Evolutionary conservation across 2,888 invertebrate genomes (phyloP), one percentile per base, ranked within the genome.

Genomic region (Himalopsyche japonica): DNA sequence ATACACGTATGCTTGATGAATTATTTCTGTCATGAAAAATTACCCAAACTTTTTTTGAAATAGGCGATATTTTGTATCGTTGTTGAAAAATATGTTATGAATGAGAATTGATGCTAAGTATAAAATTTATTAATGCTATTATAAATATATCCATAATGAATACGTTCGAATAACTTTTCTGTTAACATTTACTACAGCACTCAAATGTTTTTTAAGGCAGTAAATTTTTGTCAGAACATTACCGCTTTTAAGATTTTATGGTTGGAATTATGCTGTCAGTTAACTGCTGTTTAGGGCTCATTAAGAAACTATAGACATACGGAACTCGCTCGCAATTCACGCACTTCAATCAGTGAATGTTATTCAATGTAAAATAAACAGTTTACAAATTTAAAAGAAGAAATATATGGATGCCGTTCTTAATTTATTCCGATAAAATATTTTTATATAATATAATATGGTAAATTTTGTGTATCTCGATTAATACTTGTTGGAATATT

Each of bases 211-310:
- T 79, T 79, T 37, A 18, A 76, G 30, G 30, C 57, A 30, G 76
- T 80, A 80, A 82, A 84, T 30, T 82, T 82, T 82, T 79, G 47
- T 81, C 12, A 70, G 79, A 79, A 48, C 82, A 70, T 84, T 79
- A 49, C 76, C 79, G 70, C 82, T 84, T 84, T 84, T 80, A 37
- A 70, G 82, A 64, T 37, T 84, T 84, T 82, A 80, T 48, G 76
- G 78, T 34, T 47, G 32, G 79, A 82, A 84, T 84, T 82, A 84
- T 77, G 78, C 30, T 84, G 84, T 84, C 82, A 82, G 79, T 34
- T 47, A 7, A 27, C 24, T 7, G 57, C 57, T 20, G 57, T 57
- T 5, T 20, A 57, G n/a, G 20, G 20, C 6, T 57, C 57, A 57
- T 57, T 57, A 57, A 24, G 57, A 20, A 20, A 57, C 57, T 57